Percentiles rank a stretch among this genome's conserved stretches.
Conservation (phyloP, 2,113 vertebrate genomes). For the Bubo scandiacus region DNA sequence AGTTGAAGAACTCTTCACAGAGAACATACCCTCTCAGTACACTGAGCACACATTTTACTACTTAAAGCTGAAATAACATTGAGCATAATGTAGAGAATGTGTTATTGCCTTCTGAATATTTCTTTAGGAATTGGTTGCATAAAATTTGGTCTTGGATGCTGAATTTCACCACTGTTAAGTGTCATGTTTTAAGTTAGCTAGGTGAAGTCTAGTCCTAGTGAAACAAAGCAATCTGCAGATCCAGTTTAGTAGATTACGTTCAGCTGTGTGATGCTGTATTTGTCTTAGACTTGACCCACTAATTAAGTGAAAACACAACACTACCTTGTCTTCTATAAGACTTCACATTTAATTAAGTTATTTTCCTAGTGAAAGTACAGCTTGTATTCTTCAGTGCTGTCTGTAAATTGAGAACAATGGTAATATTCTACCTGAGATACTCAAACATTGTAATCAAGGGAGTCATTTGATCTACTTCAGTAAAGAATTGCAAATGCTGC, state of each 20-base stretch:
- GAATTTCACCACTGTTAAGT: neutral
- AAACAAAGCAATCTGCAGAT: slow-evolving; percentile 23
- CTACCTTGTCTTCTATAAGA: neutral
- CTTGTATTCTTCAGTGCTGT: neutral
- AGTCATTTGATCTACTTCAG: neutral
- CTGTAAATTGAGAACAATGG: neutral
- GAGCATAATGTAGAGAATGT: neutral
- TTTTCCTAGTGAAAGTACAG: neutral
- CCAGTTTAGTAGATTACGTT: neutral
- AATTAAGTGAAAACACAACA: slow-evolving; percentile 6
- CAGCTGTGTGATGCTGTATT: neutral
- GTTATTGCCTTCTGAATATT: neutral
- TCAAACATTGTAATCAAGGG: neutral
- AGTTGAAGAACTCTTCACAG: neutral
- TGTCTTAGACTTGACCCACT: neutral
- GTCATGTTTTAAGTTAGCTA: neutral
- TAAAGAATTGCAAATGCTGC: slow-evolving; percentile 8
- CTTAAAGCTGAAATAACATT: neutral
- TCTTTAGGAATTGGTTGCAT: neutral
- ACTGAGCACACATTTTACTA: neutral
- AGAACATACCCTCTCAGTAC: neutral
- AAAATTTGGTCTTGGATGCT: neutral
- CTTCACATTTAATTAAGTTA: neutral
- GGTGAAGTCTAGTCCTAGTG: neutral
- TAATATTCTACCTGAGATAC: neutral